Percentiles rank a stretch among this genome's conserved stretches.
phyloP scores from a whole-genome alignment of 2,888 invertebrate genomes.

The Acrobasis suavella region DNA sequence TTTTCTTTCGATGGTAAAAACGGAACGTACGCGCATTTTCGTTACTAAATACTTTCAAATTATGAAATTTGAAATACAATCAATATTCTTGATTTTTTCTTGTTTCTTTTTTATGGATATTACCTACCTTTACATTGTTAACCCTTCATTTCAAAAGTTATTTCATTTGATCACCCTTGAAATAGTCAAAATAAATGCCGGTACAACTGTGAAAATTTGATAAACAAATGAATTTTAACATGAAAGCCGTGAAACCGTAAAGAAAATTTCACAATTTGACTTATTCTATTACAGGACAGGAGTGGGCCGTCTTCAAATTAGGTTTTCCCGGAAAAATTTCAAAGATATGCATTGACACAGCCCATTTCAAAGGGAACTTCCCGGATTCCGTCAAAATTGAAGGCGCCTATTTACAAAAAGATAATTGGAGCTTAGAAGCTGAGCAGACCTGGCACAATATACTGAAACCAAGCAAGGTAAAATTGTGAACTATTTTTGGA shows the following conservation, averaged over 20 bases:
- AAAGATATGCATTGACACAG: constrained; percentile 82
- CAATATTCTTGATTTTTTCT: no score
- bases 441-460: constrained; percentile 69
- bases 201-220: no score
- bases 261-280: constrained; percentile 15
- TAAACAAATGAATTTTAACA: neutral
- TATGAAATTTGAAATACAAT: no score
- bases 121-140: no score
- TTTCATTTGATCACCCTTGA: no score
- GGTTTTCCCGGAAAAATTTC: constrained; percentile 77
- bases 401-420: constrained; percentile 60
- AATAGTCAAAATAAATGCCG: no score
- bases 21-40: no score
- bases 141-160: no score
- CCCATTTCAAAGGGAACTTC: constrained; percentile 85
- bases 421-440: constrained; percentile 52
- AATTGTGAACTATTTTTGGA: constrained; percentile 8
- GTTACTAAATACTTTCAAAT: no score
- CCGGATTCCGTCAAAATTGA: constrained; percentile 84
- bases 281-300: constrained; percentile 62
- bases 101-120: no score
- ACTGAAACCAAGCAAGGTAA: constrained; percentile 78
- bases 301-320: constrained; percentile 84
- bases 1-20: no score
- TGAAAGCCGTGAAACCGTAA: neutral